phyloP scores from a whole-genome alignment of 2,888 invertebrate genomes.

The Spatulosminthurus flaviceps region DNA sequence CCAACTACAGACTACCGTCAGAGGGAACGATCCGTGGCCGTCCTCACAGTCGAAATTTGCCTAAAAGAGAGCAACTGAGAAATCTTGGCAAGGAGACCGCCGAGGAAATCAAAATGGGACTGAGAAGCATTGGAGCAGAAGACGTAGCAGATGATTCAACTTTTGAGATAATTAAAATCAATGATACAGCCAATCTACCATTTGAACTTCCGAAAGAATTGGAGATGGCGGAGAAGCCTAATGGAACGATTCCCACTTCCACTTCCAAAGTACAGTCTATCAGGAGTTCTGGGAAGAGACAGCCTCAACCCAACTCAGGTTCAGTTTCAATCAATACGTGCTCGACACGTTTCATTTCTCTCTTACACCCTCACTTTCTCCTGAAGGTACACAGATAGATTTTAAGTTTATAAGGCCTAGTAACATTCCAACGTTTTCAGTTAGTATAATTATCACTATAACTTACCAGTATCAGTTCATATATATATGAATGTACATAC shows the following conservation, averaged over 20 bases:
- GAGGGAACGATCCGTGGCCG: constrained; percentile 34
- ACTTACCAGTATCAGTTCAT: no score
- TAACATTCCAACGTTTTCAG: no score
- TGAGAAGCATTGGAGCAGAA: constrained; percentile 48
- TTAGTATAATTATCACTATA: no score
- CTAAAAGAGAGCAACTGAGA: constrained; percentile 56
- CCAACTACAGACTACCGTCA: constrained; percentile 9
- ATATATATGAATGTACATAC: no score
- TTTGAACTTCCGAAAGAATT: constrained; percentile 37
- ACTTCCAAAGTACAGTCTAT: background rate
- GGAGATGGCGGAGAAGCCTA: background rate
- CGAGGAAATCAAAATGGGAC: constrained; percentile 42
- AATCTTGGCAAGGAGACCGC: constrained; percentile 6
- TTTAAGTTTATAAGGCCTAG: no score
- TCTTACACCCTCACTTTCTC: no score
- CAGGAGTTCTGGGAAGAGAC: no score
- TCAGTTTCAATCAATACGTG: background rate
- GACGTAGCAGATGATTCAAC: constrained; percentile 35
- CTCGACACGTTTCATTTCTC: constrained; percentile 11
- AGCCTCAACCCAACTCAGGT: background rate
- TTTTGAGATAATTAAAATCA: constrained; percentile 47
- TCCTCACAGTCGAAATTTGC: constrained; percentile 59
- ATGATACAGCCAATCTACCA: constrained; percentile 40
- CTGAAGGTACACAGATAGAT: no score
- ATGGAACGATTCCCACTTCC: background rate